These are phyloP conservation scores for Charadrius vociferus DNA, from an alignment of 2,113 vertebrate genomes.

Conservation along the genomic window DNA sequence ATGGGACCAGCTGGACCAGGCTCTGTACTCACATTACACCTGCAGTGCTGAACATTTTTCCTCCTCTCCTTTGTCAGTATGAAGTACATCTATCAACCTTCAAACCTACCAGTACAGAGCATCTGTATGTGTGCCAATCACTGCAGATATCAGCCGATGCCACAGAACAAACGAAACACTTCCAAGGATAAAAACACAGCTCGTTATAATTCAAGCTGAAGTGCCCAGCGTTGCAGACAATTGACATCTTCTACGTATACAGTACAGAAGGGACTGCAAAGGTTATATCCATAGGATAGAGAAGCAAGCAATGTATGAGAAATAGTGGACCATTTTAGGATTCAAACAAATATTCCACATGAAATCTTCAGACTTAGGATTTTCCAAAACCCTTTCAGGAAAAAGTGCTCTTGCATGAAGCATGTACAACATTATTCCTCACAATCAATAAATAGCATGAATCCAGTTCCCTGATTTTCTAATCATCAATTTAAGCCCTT, in stretches of 20 bases:
- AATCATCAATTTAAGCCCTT: neutral
- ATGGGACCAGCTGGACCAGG: neutral
- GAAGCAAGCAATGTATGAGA: neutral
- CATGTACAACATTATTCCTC: neutral
- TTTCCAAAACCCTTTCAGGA: neutral
- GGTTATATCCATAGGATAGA: neutral
- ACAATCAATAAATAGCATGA: neutral
- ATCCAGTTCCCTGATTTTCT: neutral
- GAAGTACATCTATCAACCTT: slow-evolving; percentile 37
- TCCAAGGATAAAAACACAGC: slow-evolving; percentile 29
- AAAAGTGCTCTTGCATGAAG: neutral
- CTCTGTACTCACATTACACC: neutral
- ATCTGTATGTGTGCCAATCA: slow-evolving; percentile 13
- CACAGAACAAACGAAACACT: slow-evolving; percentile 24
- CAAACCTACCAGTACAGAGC: neutral
- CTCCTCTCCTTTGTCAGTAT: slow-evolving; percentile 4
- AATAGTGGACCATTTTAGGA: neutral
- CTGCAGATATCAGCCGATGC: neutral
- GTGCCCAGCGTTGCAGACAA: neutral
- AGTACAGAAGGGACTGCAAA: neutral
- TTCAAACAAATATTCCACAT: neutral
- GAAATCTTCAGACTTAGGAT: neutral
- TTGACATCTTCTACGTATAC: neutral
- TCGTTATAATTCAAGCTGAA: neutral
- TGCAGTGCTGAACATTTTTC: slow-evolving; percentile 14